Percentiles rank a stretch among this genome's conserved stretches.
Conservation (phyloP, 2,113 vertebrate genomes). For the Peromyscus maniculatus region DNA sequence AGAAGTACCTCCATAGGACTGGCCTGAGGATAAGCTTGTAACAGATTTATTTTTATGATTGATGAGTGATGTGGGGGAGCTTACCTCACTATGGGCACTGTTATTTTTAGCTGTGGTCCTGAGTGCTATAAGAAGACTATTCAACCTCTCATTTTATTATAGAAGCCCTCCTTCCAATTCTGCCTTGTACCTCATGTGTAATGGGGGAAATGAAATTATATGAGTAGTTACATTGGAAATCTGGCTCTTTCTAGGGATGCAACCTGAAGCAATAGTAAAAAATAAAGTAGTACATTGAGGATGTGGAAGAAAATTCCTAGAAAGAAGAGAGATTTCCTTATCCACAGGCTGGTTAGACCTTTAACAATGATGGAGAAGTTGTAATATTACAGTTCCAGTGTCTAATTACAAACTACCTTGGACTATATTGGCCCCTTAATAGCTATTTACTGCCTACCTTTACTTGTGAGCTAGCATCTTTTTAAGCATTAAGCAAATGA, state of each 20-base stretch:
- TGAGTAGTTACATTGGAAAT: background rate
- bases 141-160: conserved; percentile 20
- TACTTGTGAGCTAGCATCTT: background rate
- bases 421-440: background rate
- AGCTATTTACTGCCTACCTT: background rate
- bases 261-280: background rate
- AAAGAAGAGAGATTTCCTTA: background rate
- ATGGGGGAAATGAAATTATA: background rate
- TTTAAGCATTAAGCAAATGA: background rate
- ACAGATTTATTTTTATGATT: background rate
- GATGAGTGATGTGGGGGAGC: background rate
- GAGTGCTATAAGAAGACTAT: too few species aligned
- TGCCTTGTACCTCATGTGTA: background rate
- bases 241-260: background rate
- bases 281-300: background rate
- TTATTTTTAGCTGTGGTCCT: background rate
- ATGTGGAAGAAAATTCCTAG: background rate
- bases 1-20: background rate
- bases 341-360: too few species aligned
- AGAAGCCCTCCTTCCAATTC: background rate
- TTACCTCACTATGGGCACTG: background rate
- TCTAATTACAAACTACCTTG: background rate
- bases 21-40: background rate
- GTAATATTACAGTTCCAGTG: background rate
- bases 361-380: background rate